These are phyloP conservation scores for Stenchaetothrips biformis DNA, from an alignment of 2,888 invertebrate species.

Conservation along the genomic window DNA sequence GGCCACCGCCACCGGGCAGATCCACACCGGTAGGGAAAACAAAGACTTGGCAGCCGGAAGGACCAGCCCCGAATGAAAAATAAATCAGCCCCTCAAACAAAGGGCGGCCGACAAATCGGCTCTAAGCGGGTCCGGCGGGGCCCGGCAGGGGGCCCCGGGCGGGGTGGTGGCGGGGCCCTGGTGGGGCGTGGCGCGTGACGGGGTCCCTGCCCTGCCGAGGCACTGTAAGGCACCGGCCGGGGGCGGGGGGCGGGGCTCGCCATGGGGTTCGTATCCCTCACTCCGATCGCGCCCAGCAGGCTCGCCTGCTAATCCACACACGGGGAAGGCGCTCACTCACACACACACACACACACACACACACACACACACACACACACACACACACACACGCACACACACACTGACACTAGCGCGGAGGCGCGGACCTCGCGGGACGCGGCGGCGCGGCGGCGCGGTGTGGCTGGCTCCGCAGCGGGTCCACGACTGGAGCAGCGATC, in stretches of 20 bases:
- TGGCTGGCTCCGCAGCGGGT: background rate
- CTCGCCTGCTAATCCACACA: constrained; percentile 28
- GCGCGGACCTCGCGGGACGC: constrained; percentile 16
- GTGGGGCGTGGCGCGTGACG: background rate
- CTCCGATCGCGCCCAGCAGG: constrained; percentile 32
- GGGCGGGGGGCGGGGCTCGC: constrained; percentile 42
- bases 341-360: background rate
- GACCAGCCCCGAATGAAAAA: background rate
- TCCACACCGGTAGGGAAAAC: background rate
- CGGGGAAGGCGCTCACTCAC: background rate
- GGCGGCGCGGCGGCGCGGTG: constrained; percentile 26
- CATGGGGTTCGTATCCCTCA: constrained; percentile 42
- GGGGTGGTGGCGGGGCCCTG: background rate
- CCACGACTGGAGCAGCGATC: background rate
- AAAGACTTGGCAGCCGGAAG: background rate
- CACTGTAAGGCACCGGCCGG: constrained; percentile 40
- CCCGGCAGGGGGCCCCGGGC: background rate
- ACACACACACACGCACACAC: background rate
- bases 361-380: background rate
- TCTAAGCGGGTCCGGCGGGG: background rate
- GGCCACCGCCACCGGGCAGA: background rate
- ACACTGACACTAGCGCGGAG: background rate
- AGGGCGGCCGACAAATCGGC: background rate
- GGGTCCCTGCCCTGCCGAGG: background rate
- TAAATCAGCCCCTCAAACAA: background rate